Evolutionary conservation across 2,888 invertebrate species (phyloP), one percentile per base, ranked within the genome.

Genomic region (Balanococcus diminutus): DNA sequence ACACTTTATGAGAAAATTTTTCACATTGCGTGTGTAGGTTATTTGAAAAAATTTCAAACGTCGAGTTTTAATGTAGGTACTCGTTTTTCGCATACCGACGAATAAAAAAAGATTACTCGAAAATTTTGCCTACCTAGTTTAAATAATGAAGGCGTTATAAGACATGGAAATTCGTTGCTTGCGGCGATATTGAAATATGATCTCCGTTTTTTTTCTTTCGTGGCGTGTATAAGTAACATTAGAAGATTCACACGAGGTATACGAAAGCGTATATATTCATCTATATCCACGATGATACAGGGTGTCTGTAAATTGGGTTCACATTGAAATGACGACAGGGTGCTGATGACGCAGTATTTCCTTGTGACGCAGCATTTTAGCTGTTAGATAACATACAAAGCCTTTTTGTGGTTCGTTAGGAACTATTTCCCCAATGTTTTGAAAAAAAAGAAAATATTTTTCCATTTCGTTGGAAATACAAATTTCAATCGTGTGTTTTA

Each of bases 101-200:
- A 56, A 56, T 56, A 56, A 56, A 56, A 56, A 56, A 56, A 56
- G 56, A 56, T 56, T 56, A 56, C 56, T 56, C 67, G 67, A 67
- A 28, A 67, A 31, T 67, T 67, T 67, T 28, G 67, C 67, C 67
- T 28, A 28, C 67, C 67, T 67, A 67, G 25, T 67, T 67, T 67
- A 25, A 67, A 67, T 67, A 67, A 67, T 67, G 67, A 67, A 67
- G 28, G 28, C 67, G 67, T 67, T 67, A 28, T 67, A 67, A 67
- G 67, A 14, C 67, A 67, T 67, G 67, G 28, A 28, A 67, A 67
- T 67, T 67, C 67, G 67, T 28, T 28, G 67, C 67, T 28, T 28
- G 67, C 67, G 28, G 67, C 67, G 25, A 67, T 67, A 67, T 67
- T 67, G 67, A 67, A 67, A 67, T 67, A 67, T 67, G 67, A 67